Conservation (phyloP, 2,113 vertebrate genomes). For the Prochilodus magdalenae region DNA sequence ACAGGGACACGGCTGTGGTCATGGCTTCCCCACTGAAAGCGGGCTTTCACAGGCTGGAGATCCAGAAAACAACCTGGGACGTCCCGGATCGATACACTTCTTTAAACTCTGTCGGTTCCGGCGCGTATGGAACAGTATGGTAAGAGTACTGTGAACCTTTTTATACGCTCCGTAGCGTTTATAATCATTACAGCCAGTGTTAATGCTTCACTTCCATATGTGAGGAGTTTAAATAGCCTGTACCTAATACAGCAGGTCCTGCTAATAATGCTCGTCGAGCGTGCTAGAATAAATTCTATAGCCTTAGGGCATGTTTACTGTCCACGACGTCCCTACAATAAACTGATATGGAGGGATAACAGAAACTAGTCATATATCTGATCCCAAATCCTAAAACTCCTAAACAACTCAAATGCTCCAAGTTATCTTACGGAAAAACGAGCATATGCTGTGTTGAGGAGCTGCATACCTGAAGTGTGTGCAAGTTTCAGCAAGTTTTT, state of each 20-base stretch:
- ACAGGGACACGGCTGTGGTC: neutral
- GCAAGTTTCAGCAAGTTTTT: conserved; percentile 69
- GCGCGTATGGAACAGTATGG: conserved; percentile 83
- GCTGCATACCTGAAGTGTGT: conserved; percentile 42
- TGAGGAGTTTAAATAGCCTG: neutral
- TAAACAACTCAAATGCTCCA: neutral
- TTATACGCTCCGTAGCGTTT: neutral
- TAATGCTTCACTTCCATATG: neutral
- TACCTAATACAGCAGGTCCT: neutral
- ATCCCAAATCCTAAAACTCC: neutral
- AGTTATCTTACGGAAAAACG: neutral
- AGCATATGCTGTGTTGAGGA: neutral
- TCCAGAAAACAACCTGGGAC: conserved; percentile 82
- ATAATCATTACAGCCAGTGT: neutral
- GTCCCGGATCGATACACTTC: conserved; percentile 71
- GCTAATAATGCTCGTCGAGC: neutral
- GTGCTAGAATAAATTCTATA: neutral
- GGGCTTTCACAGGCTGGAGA: conserved; percentile 72
- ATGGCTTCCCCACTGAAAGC: conserved; percentile 64
- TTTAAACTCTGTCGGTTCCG: conserved; percentile 74
- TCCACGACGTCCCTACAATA: neutral
- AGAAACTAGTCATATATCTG: neutral
- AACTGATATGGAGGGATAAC: neutral
- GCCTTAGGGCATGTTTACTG: neutral
- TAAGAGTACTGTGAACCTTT: conserved; percentile 57